A percentile compares a stretch with the other conserved stretches of the same genome.
Evolutionary conservation across 2,113 vertebrate genomes (phyloP).

Genomic region (Laticauda colubrina): DNA sequence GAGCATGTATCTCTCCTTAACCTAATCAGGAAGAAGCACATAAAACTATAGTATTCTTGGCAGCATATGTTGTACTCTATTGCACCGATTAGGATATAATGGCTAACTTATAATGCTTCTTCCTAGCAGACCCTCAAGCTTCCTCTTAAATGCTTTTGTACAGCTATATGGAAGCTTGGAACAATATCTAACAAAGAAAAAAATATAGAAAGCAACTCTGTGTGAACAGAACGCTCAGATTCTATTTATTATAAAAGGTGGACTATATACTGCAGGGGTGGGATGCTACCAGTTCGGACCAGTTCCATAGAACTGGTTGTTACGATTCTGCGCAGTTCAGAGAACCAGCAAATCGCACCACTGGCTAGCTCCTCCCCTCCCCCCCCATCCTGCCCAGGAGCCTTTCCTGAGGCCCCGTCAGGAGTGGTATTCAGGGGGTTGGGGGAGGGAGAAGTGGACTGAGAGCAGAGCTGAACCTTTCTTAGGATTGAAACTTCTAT

Average conservation of each 20-base stretch:
- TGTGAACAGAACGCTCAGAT: not conserved
- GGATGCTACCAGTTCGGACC: too few species aligned
- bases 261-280: not conserved
- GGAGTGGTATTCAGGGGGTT: too few species aligned
- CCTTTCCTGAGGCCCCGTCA: too few species aligned
- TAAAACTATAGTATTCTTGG: not conserved
- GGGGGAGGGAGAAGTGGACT: too few species aligned
- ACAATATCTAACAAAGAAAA: not conserved
- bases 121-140: not conserved
- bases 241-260: not conserved
- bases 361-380: too few species aligned
- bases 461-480: too few species aligned
- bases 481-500: too few species aligned
- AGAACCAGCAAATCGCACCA: too few species aligned
- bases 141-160: not conserved
- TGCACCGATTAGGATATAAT: not conserved
- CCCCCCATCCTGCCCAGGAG: too few species aligned
- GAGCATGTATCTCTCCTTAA: not conserved
- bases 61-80: not conserved
- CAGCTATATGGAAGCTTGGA: not conserved
- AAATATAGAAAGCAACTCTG: not conserved
- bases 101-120: not conserved
- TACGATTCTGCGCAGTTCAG: too few species aligned
- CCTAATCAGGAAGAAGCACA: not conserved
- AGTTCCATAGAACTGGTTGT: too few species aligned